Percentiles rank a stretch among this genome's conserved stretches.
phyloP scores from a whole-genome alignment of 2,888 invertebrate genomes.

The Brachycybe producta region DNA sequence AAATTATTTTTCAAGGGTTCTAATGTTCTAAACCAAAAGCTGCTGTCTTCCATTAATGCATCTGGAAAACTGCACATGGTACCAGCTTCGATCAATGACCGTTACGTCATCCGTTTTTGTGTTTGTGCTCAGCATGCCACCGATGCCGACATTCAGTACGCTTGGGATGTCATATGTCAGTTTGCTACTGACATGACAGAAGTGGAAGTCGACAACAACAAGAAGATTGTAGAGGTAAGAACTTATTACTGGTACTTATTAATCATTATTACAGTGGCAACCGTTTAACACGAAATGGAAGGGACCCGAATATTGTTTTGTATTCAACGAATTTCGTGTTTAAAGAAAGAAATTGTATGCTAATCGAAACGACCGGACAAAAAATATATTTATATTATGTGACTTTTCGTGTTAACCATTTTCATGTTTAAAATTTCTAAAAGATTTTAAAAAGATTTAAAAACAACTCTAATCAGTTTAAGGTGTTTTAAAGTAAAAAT shows the following conservation, averaged over 20 bases:
- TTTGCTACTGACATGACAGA: constrained; percentile 35
- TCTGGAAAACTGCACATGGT: constrained; percentile 96
- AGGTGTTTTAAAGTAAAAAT: no score
- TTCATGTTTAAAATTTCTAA: no score
- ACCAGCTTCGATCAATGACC: constrained; percentile 76
- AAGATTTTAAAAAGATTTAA: no score
- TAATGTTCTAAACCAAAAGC: constrained; percentile 60
- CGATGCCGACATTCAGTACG: constrained; percentile 51
- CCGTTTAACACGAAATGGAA: neutral
- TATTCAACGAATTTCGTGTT: neutral
- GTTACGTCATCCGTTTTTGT: constrained; percentile 86
- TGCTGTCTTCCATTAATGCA: constrained; percentile 82
- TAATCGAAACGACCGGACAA: no score
- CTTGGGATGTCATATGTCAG: constrained; percentile 38
- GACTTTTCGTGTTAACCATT: no score
- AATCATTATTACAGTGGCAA: no score
- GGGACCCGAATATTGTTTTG: neutral
- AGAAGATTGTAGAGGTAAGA: constrained; percentile 17
- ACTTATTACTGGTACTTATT: no score
- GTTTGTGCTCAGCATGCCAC: constrained; percentile 81
- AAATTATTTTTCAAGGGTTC: constrained; percentile 16
- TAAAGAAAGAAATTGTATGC: no score
- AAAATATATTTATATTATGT: no score
- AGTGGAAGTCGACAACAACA: constrained; percentile 16
- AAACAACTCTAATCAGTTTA: no score